Evolutionary conservation across 2,113 vertebrate genomes (phyloP).

Genomic region (Bucco capensis): DNA sequence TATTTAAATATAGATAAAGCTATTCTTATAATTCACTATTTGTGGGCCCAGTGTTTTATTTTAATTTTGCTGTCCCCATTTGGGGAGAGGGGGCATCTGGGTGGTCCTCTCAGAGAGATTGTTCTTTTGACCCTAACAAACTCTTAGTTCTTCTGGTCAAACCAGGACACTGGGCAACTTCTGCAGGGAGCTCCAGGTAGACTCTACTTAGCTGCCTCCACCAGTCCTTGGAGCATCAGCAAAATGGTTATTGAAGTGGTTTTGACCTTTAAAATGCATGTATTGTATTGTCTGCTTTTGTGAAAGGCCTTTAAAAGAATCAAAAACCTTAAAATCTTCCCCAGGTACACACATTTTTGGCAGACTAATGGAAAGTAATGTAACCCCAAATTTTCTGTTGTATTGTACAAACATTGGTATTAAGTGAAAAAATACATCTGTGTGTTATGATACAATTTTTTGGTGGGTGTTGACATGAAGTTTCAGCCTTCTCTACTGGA

Average conservation of each 20-base stretch:
- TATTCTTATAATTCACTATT: no score
- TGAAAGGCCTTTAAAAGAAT: neutral
- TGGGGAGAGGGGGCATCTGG: no score
- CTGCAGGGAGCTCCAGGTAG: rapidly evolving
- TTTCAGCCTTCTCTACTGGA: neutral
- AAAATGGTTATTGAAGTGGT: neutral
- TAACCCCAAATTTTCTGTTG: neutral
- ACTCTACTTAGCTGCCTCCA: rapidly evolving
- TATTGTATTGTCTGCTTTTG: neutral
- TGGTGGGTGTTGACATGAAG: neutral
- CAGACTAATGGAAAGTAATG: neutral
- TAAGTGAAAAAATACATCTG: neutral
- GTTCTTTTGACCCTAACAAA: no score
- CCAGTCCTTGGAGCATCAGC: neutral
- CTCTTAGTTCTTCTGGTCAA: no score
- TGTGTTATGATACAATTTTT: neutral
- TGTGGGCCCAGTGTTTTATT: no score
- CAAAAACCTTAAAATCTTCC: neutral
- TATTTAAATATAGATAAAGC: no score
- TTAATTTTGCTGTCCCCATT: no score
- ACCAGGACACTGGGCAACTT: rapidly evolving
- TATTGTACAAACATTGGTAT: neutral
- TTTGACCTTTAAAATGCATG: neutral
- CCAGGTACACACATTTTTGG: neutral
- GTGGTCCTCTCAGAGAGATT: no score